phyloP scores from a whole-genome alignment of 2,113 vertebrate species.

The Lota lota region DNA sequence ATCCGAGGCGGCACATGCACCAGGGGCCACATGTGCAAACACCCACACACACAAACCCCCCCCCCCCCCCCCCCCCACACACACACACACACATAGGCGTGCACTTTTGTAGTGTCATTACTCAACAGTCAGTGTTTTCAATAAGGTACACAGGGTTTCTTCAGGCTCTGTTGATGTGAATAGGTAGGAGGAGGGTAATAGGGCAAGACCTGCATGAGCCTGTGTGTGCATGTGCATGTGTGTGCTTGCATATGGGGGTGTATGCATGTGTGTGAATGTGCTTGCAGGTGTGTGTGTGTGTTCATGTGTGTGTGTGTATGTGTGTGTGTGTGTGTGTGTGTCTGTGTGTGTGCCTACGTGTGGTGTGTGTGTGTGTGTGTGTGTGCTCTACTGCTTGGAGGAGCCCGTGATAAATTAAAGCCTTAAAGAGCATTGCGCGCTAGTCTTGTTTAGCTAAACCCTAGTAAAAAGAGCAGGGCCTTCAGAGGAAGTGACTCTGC shows the following conservation, averaged over 20 bases:
- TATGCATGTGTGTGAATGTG: too few relatives aligned
- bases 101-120: conserved; percentile 33
- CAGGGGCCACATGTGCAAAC: conserved; percentile 1
- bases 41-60: conserved; percentile 1
- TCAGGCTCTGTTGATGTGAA: conserved; percentile 27
- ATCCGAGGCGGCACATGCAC: conserved; percentile 25
- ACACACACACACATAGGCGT: conserved; percentile 3
- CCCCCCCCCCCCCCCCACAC: background rate
- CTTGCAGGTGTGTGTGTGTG: background rate
- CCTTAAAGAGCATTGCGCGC: conserved; percentile 40
- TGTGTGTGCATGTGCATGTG: background rate
- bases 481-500: conserved; percentile 47
- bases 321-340: background rate
- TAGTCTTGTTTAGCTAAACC: conserved; percentile 57
- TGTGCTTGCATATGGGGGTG: background rate
- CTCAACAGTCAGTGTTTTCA: conserved; percentile 31
- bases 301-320: background rate
- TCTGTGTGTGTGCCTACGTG: background rate
- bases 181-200: conserved; percentile 14
- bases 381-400: conserved; percentile 34
- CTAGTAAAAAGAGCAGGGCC: conserved; percentile 50
- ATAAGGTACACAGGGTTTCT: conserved; percentile 37
- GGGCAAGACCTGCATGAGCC: background rate
- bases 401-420: conserved; percentile 48
- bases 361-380: background rate